Percentiles rank a stretch among this genome's conserved stretches.
phyloP scores from a whole-genome alignment of 1,140 invertebrate species.

The Sycophila sp. region DNA sequence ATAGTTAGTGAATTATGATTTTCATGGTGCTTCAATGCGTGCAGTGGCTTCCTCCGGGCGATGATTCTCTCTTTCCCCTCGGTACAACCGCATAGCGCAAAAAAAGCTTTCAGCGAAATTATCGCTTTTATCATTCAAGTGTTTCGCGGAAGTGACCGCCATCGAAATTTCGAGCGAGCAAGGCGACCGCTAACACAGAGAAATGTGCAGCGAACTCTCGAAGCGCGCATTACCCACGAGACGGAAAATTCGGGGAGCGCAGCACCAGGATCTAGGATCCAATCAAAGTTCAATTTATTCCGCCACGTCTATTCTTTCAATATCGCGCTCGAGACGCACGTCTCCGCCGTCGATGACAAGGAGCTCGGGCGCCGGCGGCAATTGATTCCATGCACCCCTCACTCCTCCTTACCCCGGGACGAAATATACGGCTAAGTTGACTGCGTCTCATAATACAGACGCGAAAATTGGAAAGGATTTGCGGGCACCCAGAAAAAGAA shows the following conservation, averaged over 20 bases:
- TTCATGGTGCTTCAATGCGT: too few relatives aligned
- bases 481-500: neutral
- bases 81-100: too few relatives aligned
- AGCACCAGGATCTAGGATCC: neutral
- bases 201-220: too few relatives aligned
- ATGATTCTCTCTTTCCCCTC: too few relatives aligned
- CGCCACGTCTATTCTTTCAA: slow-evolving; percentile 14
- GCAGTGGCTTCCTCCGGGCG: neutral
- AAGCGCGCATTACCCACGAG: too few relatives aligned
- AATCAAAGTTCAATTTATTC: slow-evolving; percentile 29
- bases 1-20: neutral
- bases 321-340: neutral
- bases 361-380: too few relatives aligned
- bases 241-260: neutral
- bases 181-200: too few relatives aligned
- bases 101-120: too few relatives aligned
- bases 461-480: slow-evolving; percentile 12
- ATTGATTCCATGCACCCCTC: slow-evolving; percentile 6
- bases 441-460: neutral
- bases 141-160: too few relatives aligned
- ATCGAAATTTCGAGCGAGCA: too few relatives aligned
- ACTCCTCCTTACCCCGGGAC: neutral
- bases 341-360: neutral
- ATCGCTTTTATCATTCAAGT: too few relatives aligned
- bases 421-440: neutral